Conservation (phyloP, 2,888 invertebrate genomes). For the Andrena dorsata region DNA sequence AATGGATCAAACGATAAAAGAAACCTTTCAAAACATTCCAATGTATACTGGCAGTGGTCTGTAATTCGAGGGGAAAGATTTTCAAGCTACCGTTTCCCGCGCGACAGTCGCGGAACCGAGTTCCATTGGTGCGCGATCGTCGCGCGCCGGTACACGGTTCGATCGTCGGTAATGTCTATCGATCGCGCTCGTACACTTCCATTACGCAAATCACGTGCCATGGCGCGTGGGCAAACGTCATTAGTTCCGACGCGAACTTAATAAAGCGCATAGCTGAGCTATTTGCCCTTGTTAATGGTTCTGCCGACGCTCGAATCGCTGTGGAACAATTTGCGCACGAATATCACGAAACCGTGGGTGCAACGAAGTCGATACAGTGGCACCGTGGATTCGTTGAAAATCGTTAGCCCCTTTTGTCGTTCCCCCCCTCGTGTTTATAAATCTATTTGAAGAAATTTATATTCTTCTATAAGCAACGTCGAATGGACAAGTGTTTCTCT, state of each 20-base stretch:
- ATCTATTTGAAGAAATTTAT: constrained; percentile 14
- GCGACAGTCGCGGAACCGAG: constrained; percentile 15
- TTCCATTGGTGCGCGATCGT: not conserved
- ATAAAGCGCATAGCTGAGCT: constrained; percentile 4
- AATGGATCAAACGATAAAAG: constrained; percentile 8
- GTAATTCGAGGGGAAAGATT: constrained; percentile 14
- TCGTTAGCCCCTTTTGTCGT: constrained; percentile 6
- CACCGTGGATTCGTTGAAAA: not conserved
- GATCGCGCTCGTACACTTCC: constrained; percentile 21
- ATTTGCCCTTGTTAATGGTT: constrained; percentile 26
- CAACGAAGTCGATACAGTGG: not conserved
- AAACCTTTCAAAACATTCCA: constrained; percentile 21
- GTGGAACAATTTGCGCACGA: constrained; percentile 37
- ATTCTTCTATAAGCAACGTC: constrained; percentile 5
- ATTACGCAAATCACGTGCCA: constrained; percentile 56
- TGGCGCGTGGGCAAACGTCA: constrained; percentile 65
- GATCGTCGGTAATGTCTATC: constrained; percentile 40
- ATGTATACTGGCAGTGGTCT: constrained; percentile 25
- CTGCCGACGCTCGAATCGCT: constrained; percentile 31
- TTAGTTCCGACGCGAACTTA: constrained; percentile 37
- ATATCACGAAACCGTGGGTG: constrained; percentile 24
- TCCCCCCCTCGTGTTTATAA: not conserved
- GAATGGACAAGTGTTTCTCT: not conserved
- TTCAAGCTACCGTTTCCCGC: not conserved
- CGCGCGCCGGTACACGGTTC: constrained; percentile 1